Percentiles rank a stretch among this genome's conserved stretches.
Conservation (phyloP, 2,888 invertebrate genomes). For the Neoscelio sp. region DNA sequence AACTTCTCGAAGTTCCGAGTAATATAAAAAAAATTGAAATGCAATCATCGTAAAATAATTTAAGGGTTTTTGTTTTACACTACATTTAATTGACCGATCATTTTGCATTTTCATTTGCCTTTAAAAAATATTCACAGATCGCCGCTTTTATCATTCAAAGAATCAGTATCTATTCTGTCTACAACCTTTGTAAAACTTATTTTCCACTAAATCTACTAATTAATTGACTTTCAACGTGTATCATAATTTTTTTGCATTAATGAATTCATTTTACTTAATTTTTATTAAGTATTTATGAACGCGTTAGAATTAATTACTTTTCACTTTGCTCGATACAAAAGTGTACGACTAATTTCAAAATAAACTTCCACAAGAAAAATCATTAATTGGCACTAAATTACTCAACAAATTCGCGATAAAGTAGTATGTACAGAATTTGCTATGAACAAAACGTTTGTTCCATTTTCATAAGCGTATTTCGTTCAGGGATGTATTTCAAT, state of each 20-base stretch:
- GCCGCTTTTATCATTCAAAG: background rate
- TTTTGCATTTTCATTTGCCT: too few species aligned
- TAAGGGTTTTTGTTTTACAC: too few species aligned
- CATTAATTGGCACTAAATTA: slow-evolving; percentile 34
- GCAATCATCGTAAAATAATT: too few species aligned
- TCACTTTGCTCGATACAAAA: slow-evolving; percentile 4
- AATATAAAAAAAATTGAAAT: too few species aligned
- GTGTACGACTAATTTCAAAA: background rate
- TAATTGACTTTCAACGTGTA: slow-evolving; percentile 9
- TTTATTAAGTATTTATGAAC: too few species aligned
- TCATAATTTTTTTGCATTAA: too few species aligned
- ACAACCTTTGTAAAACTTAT: too few species aligned
- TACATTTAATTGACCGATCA: too few species aligned
- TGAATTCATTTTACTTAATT: too few species aligned
- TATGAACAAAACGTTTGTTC: background rate
- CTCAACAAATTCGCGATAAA: background rate
- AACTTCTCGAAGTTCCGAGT: background rate
- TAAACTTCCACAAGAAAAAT: background rate
- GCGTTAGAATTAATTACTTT: background rate
- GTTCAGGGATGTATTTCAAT: too few species aligned
- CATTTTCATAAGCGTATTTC: too few species aligned
- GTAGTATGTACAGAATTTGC: slow-evolving; percentile 2
- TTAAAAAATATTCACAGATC: too few species aligned
- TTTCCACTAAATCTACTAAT: background rate
- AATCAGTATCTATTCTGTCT: background rate